Base-by-base conservation (phyloP, 2,797 vertebrate species). In the Simalia tracyae region DNA sequence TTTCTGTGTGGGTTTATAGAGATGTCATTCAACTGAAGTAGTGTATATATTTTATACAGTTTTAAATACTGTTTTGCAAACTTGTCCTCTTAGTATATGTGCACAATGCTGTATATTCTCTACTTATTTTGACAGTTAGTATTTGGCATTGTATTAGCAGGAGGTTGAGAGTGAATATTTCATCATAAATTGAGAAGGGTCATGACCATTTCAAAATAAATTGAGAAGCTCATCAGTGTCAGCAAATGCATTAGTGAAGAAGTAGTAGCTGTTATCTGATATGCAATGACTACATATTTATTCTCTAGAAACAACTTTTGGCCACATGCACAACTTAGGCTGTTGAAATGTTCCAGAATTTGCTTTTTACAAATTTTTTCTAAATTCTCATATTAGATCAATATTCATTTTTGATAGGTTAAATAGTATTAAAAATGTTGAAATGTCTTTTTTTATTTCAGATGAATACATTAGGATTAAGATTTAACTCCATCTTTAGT, bases 301-400 rank as follows among this genome's bases (percentile, higher is more conserved):
- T 92, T 91, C 92, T 93, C 91, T 0, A 85, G 93, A 93, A 93
- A 94, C 87, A 93, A 60, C 11, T 24, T 96, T 89, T 92, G 95
- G 85, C 91, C 90, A 91, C 94, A 95, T 90, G 94, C 93, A 0
- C 31, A 94, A 91, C 94, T 96, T 95, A 95, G 95, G 88, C 92
- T 93, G n/a, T 59, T 88, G 94, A 91, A 92, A 9, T 95, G 93
- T 76, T 94, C 93, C 90, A 90, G 94, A 96, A 96, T 95, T 84
- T 11, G 0, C 90, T 95, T 92, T 92, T 94, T 92, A 94, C 95
- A 95, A 95, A 91, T 94, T 72, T 72, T 31, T 2, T 81, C 9
- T 36, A 24, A 76, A 81, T 81, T 81, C 19, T 46, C 36, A 22
- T 59, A 31, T 36, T 86, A 36, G n/a, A 24, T 22, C 56, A 59